Evolutionary conservation across 2,888 invertebrate species (phyloP).

Genomic region (Synanthedon andrenaeformis): DNA sequence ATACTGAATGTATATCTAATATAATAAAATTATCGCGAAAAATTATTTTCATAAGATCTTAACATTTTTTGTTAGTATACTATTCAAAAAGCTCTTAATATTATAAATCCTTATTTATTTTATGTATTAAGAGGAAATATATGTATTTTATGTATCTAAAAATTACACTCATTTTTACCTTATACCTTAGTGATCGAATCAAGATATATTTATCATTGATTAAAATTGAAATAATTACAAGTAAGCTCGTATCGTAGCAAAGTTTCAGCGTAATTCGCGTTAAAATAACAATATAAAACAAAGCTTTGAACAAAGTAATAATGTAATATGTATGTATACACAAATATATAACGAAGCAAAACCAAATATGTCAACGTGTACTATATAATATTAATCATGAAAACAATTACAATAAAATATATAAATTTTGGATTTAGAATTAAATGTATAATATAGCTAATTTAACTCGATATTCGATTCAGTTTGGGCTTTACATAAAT

Average conservation of each 20-base stretch:
- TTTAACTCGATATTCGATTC: conserved; percentile 7
- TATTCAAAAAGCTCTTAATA: conserved; percentile 64
- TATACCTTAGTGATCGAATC: conserved; percentile 34
- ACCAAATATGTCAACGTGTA: too few species aligned
- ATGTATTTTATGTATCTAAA: conserved; percentile 41
- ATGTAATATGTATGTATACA: too few species aligned
- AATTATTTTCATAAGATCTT: conserved; percentile 63
- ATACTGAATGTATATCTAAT: conserved; percentile 67
- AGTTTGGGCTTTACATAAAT: not conserved
- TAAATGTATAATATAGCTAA: not conserved
- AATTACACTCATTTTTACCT: conserved; percentile 26
- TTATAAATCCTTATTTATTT: conserved; percentile 49
- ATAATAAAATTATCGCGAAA: conserved; percentile 58
- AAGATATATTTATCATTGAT: conserved; percentile 26
- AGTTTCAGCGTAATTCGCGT: conserved; percentile 15
- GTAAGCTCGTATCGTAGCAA: conserved; percentile 43
- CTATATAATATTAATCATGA: too few species aligned
- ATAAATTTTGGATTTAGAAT: too few species aligned
- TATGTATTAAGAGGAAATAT: conserved; percentile 42
- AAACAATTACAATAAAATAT: too few species aligned
- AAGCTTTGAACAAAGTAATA: not conserved
- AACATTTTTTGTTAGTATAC: conserved; percentile 53
- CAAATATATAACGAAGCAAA: too few species aligned
- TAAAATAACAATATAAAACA: not conserved
- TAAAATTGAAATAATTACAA: conserved; percentile 30